phyloP scores from a whole-genome alignment of 2,888 invertebrate genomes.

The Agriopis leucophaearia region DNA sequence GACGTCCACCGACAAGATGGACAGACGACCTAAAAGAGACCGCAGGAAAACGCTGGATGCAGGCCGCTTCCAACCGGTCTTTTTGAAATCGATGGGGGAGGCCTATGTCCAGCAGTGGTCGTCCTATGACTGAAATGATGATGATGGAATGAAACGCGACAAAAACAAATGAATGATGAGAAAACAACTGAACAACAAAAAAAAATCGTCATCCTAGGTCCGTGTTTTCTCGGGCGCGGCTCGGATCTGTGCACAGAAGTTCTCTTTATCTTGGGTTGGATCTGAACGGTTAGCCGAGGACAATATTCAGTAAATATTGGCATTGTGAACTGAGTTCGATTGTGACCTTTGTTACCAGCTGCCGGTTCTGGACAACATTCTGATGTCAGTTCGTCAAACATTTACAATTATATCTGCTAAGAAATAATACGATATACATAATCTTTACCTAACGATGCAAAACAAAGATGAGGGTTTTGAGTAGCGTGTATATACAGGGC shows the following conservation, averaged over 20 bases:
- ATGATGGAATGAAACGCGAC: too few species aligned
- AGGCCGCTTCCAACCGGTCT: too few species aligned
- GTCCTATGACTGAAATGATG: too few species aligned
- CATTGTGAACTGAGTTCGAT: slow-evolving; percentile 35
- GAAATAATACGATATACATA: not conserved
- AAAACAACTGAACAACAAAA: too few species aligned
- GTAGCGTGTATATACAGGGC: too few species aligned
- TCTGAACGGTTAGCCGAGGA: slow-evolving; percentile 25
- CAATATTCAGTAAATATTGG: slow-evolving; percentile 32
- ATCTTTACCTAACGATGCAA: too few species aligned
- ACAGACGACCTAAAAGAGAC: too few species aligned
- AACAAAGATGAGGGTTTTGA: not conserved
- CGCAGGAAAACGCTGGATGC: too few species aligned
- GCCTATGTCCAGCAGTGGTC: too few species aligned
- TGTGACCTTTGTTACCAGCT: slow-evolving; percentile 24
- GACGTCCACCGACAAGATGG: too few species aligned
- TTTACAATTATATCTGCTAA: not conserved
- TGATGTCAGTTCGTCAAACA: slow-evolving; percentile 10
- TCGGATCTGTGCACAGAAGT: not conserved
- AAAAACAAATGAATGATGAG: too few species aligned
- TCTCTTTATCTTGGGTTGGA: slow-evolving; percentile 22
- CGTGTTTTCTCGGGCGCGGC: slow-evolving; percentile 36
- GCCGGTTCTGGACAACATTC: slow-evolving; percentile 11
- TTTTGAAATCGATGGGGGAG: too few species aligned
- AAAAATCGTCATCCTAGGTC: not conserved